Percentiles rank a stretch among this genome's conserved stretches.
These are phyloP conservation scores for Alviniconcha strummeri DNA, from an alignment of 2,888 invertebrate species.

Conservation along the genomic window DNA sequence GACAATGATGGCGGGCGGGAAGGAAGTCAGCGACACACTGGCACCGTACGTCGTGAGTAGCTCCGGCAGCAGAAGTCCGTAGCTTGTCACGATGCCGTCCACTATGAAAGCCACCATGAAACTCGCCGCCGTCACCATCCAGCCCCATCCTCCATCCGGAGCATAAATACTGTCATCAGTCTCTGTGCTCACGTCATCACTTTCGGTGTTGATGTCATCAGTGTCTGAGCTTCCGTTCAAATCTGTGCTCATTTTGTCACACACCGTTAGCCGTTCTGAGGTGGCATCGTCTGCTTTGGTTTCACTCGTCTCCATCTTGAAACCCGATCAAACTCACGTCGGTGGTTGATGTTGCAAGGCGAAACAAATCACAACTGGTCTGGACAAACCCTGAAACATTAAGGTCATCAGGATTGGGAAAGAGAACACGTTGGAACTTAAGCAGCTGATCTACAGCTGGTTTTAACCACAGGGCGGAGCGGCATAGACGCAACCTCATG, in stretches of 20 bases:
- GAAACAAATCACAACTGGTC: neutral
- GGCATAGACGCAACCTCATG: no score
- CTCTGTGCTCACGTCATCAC: neutral
- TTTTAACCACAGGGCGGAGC: no score
- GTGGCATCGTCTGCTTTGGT: neutral
- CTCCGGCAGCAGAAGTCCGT: conserved; percentile 36
- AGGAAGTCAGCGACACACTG: conserved; percentile 32
- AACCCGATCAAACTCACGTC: no score
- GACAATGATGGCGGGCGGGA: conserved; percentile 34
- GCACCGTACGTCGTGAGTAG: conserved; percentile 28
- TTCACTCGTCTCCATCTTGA: neutral
- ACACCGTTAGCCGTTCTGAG: neutral
- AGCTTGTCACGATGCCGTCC: conserved; percentile 37
- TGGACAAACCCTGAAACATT: neutral
- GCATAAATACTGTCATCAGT: neutral
- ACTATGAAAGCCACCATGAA: conserved; percentile 38
- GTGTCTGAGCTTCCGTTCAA: neutral
- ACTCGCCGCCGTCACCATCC: conserved; percentile 36
- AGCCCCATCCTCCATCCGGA: conserved; percentile 37
- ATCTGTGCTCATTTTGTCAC: neutral
- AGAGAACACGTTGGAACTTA: no score
- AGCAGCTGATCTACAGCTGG: no score
- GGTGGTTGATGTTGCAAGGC: neutral
- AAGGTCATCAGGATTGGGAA: no score
- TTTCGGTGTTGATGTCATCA: neutral